Evolutionary conservation across 1,140 invertebrate species (phyloP), one percentile per base, ranked within the genome.

Genomic region (Diorhabda sublineata): DNA sequence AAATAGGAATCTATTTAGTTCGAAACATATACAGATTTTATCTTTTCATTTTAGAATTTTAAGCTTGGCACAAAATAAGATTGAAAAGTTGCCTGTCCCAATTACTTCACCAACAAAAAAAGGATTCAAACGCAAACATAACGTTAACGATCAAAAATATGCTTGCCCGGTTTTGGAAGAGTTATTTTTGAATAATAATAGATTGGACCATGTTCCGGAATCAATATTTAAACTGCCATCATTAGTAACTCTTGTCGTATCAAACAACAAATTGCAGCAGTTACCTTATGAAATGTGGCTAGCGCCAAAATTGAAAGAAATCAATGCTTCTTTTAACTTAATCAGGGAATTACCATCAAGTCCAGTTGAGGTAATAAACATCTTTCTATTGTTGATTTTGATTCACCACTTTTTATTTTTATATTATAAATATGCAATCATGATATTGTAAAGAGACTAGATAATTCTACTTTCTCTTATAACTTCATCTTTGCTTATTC

Each of bases 241-340:
- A 0, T 82, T 99, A 2, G 85, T 88, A 41, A 90, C 91, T 3
- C 83, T 99, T 71, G 96, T 98, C 81, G 87, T 97, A 0, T 95
- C 95, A 0, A 95, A 97, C 78, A 99, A 99, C 81, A 95, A 95
- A 79, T 82, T 99, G n/a, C 90, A 92, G 58, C 83, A 86, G 64
- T 79, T 98, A 47, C 96, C 97, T 0, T 87, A 90, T 61, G 89
- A 90, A 68, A 84, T 99, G 80, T 99, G 98, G 98, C 83, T 87
- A n/a, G 88, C 94, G 2, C 93, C 94, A 0, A 91, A 91, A 70
- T 82, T 98, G 42, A 88, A 93, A 68, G 96, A 98, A 80, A 80
- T 99, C 7, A 98, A 98, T 81, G 89, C 91, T 0, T 91, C 95
- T 0, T 89, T 97, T 71, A 99, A 99, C 85, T 83, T 95, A n/a